Evolutionary conservation across 2,113 vertebrate species (phyloP).

Genomic region (Bucco capensis): DNA sequence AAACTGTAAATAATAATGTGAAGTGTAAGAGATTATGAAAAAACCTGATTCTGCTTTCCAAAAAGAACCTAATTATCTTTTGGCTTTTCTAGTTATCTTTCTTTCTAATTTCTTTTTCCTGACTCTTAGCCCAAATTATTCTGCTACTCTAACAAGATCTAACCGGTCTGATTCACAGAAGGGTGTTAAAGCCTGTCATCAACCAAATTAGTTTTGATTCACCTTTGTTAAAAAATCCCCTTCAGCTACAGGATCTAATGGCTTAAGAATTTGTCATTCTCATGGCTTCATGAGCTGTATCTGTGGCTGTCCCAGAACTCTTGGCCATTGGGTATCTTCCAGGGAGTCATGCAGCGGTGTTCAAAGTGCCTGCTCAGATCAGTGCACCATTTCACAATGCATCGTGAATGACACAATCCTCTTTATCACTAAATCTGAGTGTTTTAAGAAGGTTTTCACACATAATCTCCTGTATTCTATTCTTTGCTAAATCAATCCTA

Average conservation of each 20-base stretch:
- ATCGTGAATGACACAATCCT: not conserved
- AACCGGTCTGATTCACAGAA: not conserved
- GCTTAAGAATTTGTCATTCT: not conserved
- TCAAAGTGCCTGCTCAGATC: not conserved
- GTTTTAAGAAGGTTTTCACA: not conserved
- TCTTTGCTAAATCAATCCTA: not conserved
- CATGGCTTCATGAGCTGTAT: not conserved
- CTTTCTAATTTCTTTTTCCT: not conserved
- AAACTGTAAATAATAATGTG: not conserved
- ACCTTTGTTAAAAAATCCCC: not conserved
- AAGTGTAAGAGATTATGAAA: not conserved
- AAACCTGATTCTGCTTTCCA: not conserved
- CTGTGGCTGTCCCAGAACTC: not conserved
- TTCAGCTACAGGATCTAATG: not conserved
- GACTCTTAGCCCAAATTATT: not conserved
- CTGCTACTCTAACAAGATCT: slow-evolving; percentile 1
- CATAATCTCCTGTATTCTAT: not conserved
- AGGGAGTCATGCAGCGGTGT: not conserved
- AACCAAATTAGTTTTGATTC: not conserved
- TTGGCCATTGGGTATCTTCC: not conserved
- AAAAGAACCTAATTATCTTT: not conserved
- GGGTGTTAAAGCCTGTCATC: not conserved
- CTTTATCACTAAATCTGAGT: not conserved
- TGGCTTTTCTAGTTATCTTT: not conserved
- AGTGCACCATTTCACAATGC: not conserved